phyloP scores from a whole-genome alignment of 2,797 vertebrate genomes.

The Pangasius mekongensis region DNA sequence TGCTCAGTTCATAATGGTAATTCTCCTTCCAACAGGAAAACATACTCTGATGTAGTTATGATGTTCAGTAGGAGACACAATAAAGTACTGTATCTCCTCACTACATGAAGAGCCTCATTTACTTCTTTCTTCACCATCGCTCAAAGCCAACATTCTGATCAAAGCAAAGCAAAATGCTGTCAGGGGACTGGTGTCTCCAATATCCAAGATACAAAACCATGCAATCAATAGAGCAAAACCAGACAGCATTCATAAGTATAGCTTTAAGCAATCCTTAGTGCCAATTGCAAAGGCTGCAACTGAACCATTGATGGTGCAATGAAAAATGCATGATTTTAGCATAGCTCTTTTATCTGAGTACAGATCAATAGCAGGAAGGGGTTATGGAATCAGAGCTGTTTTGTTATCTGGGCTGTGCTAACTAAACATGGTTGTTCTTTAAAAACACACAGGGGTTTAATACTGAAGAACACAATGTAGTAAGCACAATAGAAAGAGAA shows the following conservation, averaged over 20 bases:
- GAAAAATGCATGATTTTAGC: conserved; percentile 83
- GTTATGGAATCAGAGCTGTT: conserved; percentile 80
- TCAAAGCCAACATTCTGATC: conserved; percentile 74
- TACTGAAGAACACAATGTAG: conserved; percentile 72
- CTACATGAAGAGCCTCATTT: conserved; percentile 72
- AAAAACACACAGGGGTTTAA: conserved; percentile 65
- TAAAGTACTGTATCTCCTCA: conserved; percentile 55
- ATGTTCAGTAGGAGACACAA: conserved; percentile 65
- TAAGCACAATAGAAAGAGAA: conserved; percentile 65
- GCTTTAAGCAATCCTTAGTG: conserved; percentile 80
- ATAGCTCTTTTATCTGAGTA: conserved; percentile 77
- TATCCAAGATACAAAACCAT: conserved; percentile 73
- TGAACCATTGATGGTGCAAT: conserved; percentile 75
- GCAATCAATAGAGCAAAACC: conserved; percentile 81
- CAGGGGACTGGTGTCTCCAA: conserved; percentile 75
- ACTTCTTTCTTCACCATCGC: conserved; percentile 69
- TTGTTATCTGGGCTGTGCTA: conserved; percentile 66
- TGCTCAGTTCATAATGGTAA: not conserved
- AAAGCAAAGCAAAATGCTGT: conserved; percentile 76
- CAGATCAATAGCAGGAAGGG: conserved; percentile 79
- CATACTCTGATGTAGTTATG: conserved; percentile 59
- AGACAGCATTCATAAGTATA: conserved; percentile 81
- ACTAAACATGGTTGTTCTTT: conserved; percentile 35
- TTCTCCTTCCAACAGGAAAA: conserved; percentile 60
- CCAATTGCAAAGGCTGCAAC: conserved; percentile 78